Base-by-base conservation (phyloP, 2,113 vertebrate genomes). In the Narcine bancroftii region DNA sequence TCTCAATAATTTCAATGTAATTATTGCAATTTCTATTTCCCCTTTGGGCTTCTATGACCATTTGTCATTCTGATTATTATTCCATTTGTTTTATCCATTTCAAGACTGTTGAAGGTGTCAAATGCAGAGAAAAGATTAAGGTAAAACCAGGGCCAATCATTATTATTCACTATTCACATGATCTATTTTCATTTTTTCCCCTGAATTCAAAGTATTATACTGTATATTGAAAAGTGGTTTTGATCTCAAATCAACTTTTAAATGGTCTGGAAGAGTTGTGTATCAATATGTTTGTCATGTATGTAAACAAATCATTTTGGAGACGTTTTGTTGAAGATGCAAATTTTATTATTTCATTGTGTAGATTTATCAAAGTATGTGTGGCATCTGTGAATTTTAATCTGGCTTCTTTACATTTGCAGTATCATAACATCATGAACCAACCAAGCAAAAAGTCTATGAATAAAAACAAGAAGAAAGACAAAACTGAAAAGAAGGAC, bases 401-500 rank as follows among this genome's bases (percentile, higher is more conserved):
- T 24, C 21, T 36, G 39, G 6, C 1, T 24, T 42, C 19, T 45
- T 45, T 69, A 29, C 77, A 9, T 94, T 94, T 96, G 93, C 95
- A 98, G 95, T 96, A 96, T 93, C 97, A 97, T 93, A 96, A 95
- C 94, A 93, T 95, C 87, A 95, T 96, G 92, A 95, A 95, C 93
- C 95, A 96, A 93, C 95, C 96, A 92, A 96, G 93, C 75, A 97
- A 96, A 95, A 98, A 97, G 93, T 75, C 95, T 0, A 93, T 95
- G 85, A 94, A 93, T 0, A 96, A 95, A 94, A 96, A 98, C 87
- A 97, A 96, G 93, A 92, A 95, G 94, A 95, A 96, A 92, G 96
- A 95, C 92, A 94, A 97, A 94, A 93, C 95, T 42, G 98, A 98
- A 95, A 96, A 95, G 94, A 97, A 94, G 95, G 96, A 95, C 72